These are phyloP conservation scores for Steinernema carpocapsae DNA, from an alignment of 2,888 invertebrate species.

Conservation along the genomic window DNA sequence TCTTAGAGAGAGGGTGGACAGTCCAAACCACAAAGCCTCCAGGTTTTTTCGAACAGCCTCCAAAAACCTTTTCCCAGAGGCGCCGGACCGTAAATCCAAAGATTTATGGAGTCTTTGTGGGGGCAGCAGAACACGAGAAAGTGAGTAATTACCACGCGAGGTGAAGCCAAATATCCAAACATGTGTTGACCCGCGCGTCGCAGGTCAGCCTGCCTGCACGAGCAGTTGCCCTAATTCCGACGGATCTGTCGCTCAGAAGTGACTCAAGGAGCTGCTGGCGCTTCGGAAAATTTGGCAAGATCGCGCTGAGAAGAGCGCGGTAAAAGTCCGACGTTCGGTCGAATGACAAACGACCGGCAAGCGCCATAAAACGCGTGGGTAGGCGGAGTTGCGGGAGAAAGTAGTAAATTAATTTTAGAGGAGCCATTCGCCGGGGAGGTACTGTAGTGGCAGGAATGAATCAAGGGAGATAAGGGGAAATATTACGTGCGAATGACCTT, in stretches of 20 bases:
- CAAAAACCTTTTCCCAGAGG: neutral
- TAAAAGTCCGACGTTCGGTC: neutral
- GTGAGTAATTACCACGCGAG: slow-evolving; percentile 22
- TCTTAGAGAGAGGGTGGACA: no score
- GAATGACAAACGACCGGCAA: neutral
- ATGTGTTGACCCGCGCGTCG: slow-evolving; percentile 15
- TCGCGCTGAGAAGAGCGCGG: neutral
- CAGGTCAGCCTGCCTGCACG: slow-evolving; percentile 13
- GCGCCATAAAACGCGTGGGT: slow-evolving; percentile 7
- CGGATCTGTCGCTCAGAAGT: neutral
- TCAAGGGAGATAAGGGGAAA: neutral
- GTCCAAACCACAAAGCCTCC: no score
- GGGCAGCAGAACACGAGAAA: slow-evolving; percentile 4
- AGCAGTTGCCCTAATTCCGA: neutral
- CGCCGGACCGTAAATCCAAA: neutral
- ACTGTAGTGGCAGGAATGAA: neutral
- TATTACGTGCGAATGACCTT: slow-evolving; percentile 30
- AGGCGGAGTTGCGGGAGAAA: neutral
- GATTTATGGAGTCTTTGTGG: neutral
- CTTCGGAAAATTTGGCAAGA: no score
- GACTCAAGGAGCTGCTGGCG: no score
- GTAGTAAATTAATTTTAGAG: slow-evolving; percentile 5
- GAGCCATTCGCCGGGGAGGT: neutral
- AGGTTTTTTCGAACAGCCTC: no score
- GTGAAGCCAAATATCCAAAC: slow-evolving; percentile 1